These are phyloP conservation scores for Paramormyrops kingsleyae DNA, from an alignment of 2,113 vertebrate species.

Conservation along the genomic window DNA sequence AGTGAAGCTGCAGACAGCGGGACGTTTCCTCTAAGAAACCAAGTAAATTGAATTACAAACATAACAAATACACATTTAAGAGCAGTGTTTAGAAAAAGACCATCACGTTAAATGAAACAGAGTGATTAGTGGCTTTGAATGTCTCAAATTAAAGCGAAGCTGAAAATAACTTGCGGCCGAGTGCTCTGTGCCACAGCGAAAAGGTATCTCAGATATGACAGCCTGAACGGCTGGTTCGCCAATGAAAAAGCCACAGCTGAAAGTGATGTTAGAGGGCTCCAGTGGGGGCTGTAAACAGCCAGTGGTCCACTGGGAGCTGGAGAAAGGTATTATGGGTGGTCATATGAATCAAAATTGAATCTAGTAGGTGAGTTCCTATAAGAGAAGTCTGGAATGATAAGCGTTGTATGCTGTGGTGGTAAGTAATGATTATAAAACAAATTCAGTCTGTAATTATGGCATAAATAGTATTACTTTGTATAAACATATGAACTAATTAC, in stretches of 20 bases:
- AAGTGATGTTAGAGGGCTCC: slow-evolving; percentile 31
- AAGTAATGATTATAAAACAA: neutral
- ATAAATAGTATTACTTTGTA: neutral
- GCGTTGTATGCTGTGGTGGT: neutral
- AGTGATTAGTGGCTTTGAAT: slow-evolving; percentile 35
- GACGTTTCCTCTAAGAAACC: neutral
- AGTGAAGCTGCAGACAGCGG: neutral
- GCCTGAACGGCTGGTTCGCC: neutral
- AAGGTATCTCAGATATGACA: slow-evolving; percentile 14
- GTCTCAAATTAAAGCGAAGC: slow-evolving; percentile 28
- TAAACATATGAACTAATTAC: neutral
- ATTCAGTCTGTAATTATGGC: neutral
- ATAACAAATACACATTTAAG: slow-evolving; percentile 3
- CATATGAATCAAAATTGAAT: neutral
- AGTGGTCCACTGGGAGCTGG: slow-evolving; percentile 51
- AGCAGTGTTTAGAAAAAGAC: slow-evolving; percentile 24
- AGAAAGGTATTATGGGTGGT: slow-evolving; percentile 28
- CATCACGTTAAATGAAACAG: slow-evolving; percentile 27
- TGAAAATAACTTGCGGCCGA: slow-evolving; percentile 17
- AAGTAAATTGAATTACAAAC: neutral
- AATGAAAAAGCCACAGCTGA: slow-evolving; percentile 55
- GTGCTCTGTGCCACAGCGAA: slow-evolving; percentile 3
- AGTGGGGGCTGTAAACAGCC: slow-evolving; percentile 52
- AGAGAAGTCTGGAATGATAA: neutral
- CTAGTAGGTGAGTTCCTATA: neutral